These are phyloP conservation scores for Felis catus DNA, from an alignment of 2,113 vertebrate species.

Conservation along the genomic window DNA sequence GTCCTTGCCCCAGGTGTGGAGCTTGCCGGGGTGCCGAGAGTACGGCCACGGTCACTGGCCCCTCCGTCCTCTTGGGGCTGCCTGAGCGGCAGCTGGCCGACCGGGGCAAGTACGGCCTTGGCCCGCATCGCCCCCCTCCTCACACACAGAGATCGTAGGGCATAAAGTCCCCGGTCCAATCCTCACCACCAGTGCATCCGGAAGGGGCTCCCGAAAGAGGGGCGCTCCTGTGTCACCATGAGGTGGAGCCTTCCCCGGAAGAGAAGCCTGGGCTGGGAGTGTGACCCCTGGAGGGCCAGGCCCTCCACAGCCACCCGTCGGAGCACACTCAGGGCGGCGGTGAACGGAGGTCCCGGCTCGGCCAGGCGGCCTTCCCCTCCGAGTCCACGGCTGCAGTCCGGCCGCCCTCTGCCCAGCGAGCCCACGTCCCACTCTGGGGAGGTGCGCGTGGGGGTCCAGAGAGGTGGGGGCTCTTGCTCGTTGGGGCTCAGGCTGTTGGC, in stretches of 20 bases:
- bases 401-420: not conserved
- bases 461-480: not conserved
- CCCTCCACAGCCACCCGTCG: not conserved
- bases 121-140: not conserved
- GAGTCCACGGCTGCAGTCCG: not conserved
- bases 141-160: not conserved
- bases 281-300: not conserved
- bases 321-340: fast-evolving
- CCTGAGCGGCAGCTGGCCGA: not conserved
- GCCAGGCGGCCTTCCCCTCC: not conserved
- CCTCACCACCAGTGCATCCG: too few species aligned
- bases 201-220: not conserved
- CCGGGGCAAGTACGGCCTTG: not conserved
- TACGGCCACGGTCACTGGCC: not conserved
- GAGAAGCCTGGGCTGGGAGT: not conserved
- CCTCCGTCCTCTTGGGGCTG: not conserved
- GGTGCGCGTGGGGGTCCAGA: not conserved
- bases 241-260: not conserved
- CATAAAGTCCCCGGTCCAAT: not conserved
- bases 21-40: not conserved
- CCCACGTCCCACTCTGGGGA: not conserved
- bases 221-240: fast-evolving
- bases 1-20: not conserved
- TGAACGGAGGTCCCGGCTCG: not conserved
- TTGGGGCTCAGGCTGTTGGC: not conserved